Evolutionary conservation across 2,888 invertebrate genomes (phyloP).

Genomic region (Elmis aenea): DNA sequence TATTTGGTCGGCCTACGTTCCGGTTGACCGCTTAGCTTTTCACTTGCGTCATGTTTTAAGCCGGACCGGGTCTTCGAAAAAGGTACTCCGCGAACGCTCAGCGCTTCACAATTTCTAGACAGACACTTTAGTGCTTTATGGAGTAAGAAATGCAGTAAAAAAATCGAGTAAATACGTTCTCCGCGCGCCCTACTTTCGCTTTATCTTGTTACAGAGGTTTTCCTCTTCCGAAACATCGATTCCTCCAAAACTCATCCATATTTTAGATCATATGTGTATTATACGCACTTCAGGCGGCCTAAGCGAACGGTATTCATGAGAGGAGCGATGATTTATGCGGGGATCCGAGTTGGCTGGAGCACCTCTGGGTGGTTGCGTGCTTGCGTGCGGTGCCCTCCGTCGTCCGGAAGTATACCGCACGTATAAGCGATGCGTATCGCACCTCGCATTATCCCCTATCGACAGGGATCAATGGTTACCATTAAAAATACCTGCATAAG

Average conservation of each 20-base stretch:
- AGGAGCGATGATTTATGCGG: slow-evolving; percentile 32
- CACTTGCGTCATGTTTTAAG: too few species aligned
- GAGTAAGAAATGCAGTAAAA: too few species aligned
- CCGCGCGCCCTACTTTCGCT: too few species aligned
- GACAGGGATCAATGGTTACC: slow-evolving; percentile 9
- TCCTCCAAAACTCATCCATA: slow-evolving; percentile 31
- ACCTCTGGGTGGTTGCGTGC: neutral
- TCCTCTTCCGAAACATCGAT: slow-evolving; percentile 28
- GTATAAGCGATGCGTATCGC: slow-evolving; percentile 4
- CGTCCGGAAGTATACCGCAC: slow-evolving; percentile 8
- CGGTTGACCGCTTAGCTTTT: too few species aligned
- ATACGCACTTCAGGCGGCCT: slow-evolving; percentile 31
- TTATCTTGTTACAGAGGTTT: slow-evolving; percentile 25
- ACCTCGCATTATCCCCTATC: slow-evolving; percentile 4
- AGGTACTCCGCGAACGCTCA: too few species aligned
- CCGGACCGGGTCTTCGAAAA: too few species aligned
- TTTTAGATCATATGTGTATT: slow-evolving; percentile 37
- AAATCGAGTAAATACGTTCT: too few species aligned
- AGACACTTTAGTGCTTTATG: too few species aligned
- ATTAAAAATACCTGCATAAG: slow-evolving; percentile 16
- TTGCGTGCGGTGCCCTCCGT: slow-evolving; percentile 6
- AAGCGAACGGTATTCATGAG: slow-evolving; percentile 32
- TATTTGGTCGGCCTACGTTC: too few species aligned
- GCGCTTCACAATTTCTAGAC: too few species aligned
- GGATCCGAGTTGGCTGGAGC: slow-evolving; percentile 3